phyloP scores from a whole-genome alignment of 2,113 vertebrate genomes.

The Phodopus roborovskii region DNA sequence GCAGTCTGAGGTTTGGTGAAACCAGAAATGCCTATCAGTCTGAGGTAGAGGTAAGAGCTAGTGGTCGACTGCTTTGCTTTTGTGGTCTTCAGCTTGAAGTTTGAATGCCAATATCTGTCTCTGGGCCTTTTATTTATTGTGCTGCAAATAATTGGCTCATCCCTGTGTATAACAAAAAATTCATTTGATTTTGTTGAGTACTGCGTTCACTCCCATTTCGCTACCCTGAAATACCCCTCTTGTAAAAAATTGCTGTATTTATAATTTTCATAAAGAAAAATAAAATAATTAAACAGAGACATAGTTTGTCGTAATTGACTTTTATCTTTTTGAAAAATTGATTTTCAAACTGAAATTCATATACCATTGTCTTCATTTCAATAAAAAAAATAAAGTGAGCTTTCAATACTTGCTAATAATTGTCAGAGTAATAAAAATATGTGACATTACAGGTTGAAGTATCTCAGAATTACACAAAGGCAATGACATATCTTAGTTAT shows the following conservation, averaged over 20 bases:
- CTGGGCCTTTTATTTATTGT: no score
- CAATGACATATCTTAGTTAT: neutral
- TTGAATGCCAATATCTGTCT: no score
- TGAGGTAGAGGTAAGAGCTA: no score
- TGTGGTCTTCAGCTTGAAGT: no score
- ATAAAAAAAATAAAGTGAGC: slow-evolving; percentile 45
- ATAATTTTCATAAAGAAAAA: slow-evolving; percentile 9
- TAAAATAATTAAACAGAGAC: neutral
- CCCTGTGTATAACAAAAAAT: neutral
- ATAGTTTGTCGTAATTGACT: slow-evolving; percentile 19
- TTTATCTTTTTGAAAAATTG: slow-evolving; percentile 1
- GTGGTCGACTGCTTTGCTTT: no score
- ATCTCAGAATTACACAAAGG: slow-evolving; percentile 39
- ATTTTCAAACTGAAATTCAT: slow-evolving; percentile 51
- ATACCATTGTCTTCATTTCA: slow-evolving; percentile 11
- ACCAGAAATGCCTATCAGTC: no score
- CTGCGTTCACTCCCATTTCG: neutral
- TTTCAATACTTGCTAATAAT: slow-evolving; percentile 60
- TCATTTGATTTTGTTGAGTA: slow-evolving; percentile 28
- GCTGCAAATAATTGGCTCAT: neutral
- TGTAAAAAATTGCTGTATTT: slow-evolving; percentile 11
- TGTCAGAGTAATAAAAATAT: slow-evolving; percentile 54
- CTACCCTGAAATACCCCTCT: neutral
- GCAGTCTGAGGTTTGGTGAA: no score
- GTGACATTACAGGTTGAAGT: slow-evolving; percentile 17